Evolutionary conservation across 2,797 vertebrate species (phyloP), one percentile per base, ranked within the genome.

Genomic region (Novumbra hubbsi): DNA sequence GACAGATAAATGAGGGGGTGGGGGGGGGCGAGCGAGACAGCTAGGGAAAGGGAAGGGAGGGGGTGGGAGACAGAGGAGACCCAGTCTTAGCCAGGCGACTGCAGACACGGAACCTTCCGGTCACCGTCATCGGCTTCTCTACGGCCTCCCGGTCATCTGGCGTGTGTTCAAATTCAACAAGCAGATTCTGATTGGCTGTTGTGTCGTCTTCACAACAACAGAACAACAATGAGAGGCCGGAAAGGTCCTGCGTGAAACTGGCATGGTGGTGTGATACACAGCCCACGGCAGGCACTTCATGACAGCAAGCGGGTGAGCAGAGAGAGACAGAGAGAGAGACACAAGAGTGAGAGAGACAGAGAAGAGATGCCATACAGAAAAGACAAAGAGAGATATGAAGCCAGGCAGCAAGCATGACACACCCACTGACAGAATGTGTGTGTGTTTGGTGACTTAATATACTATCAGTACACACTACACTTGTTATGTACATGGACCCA

Each of bases 361-460:
- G 32, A 68, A 41, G 48, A 0, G 5, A 85, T 86, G 66, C 79
- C 84, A 76, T 12, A 2, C 17, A 72, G 41, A 45, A 45, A 45
- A 45, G 11, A 7, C 9, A 45, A 3, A 38, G 41, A 45, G 12
- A 57, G 76, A 81, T 84, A 78, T 70, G 71, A 86, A 68, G 8
- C 87, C 83, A 78, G 80, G 81, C 80, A 55, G 52, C 0, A 32
- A 73, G 73, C 76, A 77, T 11, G 75, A 82, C 87, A 78, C 85
- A 27, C 83, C 87, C 77, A 78, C 81, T 78, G 75, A 55, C 79
- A 64, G 30, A 17, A 32, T 72, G 38, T 48, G 60, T 64, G 34
- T 50, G 30, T 21, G 52, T 62, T 28, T 65, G 72, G 78, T 75
- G 84, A 81, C n/a, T n/a, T n/a, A 78, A 11, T 11, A 45, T 11